Percentiles rank a stretch among this genome's conserved stretches.
Conservation (phyloP, 92 coral and sea anemone genomes). For the Montipora capitata region DNA sequence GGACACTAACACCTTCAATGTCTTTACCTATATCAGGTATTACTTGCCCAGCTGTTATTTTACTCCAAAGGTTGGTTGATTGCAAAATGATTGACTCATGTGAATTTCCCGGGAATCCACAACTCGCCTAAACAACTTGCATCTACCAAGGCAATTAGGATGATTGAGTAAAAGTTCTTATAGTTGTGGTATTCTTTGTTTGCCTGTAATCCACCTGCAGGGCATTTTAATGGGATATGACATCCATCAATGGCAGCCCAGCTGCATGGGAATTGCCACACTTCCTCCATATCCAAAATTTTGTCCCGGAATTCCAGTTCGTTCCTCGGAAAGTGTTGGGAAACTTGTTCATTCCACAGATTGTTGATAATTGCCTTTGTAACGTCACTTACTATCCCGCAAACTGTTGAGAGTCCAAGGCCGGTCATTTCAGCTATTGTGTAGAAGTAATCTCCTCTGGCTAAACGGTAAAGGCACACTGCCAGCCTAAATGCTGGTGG, state of each 20-base stretch:
- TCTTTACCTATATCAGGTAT: not conserved
- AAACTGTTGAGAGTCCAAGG: no score
- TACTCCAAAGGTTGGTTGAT: no score
- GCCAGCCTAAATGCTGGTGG: constrained; percentile 60
- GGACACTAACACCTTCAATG: no score
- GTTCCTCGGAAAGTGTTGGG: not conserved
- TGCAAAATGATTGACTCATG: constrained; percentile 10
- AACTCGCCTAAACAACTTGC: constrained; percentile 48
- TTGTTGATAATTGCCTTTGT: no score
- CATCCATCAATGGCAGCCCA: constrained; percentile 52
- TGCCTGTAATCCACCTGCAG: constrained; percentile 30
- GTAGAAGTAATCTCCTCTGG: no score
- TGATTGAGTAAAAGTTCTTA: constrained; percentile 42
- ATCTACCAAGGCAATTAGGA: constrained; percentile 48
- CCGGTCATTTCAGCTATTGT: no score
- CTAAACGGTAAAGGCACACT: constrained; percentile 53
- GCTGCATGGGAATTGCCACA: constrained; percentile 44
- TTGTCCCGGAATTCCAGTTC: constrained; percentile 28
- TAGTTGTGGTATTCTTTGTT: constrained; percentile 24
- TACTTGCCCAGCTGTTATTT: no score
- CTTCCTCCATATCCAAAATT: constrained; percentile 45
- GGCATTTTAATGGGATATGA: constrained; percentile 40
- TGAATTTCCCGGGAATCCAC: constrained; percentile 42
- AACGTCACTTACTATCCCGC: no score
- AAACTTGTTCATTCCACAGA: no score